Percentiles rank a stretch among this genome's conserved stretches.
Evolutionary conservation across 2,113 vertebrate genomes (phyloP).

Genomic region (Bos taurus): DNA sequence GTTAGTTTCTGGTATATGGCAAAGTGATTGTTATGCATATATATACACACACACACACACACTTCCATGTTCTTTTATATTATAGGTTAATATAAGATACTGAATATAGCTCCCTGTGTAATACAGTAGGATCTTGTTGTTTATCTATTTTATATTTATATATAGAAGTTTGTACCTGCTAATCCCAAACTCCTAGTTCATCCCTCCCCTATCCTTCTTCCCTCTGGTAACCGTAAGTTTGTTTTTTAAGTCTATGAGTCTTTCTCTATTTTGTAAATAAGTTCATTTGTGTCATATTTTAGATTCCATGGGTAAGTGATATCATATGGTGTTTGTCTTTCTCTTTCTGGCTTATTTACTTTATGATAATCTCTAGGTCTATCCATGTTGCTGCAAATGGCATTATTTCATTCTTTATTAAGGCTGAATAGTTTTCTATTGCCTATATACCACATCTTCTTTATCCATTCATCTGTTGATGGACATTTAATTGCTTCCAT

Average conservation of each 20-base stretch:
- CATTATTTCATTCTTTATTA: not conserved
- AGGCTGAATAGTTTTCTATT: not conserved
- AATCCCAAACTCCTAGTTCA: not conserved
- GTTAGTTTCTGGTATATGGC: not conserved
- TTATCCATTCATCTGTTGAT: not conserved
- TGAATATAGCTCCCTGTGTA: not conserved
- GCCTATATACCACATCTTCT: not conserved
- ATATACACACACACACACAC: not conserved
- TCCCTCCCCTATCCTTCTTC: not conserved
- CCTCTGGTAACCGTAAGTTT: not conserved
- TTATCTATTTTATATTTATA: not conserved
- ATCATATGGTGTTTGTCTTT: not conserved
- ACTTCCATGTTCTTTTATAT: not conserved
- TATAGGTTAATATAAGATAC: not conserved
- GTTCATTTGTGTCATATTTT: not conserved
- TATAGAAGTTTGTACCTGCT: not conserved
- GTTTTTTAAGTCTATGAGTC: not conserved
- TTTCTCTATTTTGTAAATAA: not conserved
- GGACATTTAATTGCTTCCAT: not conserved
- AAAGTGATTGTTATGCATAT: not conserved
- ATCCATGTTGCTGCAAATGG: not conserved
- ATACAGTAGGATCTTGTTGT: not conserved
- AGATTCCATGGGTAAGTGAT: not conserved
- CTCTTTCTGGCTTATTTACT: not conserved
- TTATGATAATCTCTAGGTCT: not conserved